Evolutionary conservation across 2,888 invertebrate species (phyloP).

Genomic region (Muschampia plurimacula): DNA sequence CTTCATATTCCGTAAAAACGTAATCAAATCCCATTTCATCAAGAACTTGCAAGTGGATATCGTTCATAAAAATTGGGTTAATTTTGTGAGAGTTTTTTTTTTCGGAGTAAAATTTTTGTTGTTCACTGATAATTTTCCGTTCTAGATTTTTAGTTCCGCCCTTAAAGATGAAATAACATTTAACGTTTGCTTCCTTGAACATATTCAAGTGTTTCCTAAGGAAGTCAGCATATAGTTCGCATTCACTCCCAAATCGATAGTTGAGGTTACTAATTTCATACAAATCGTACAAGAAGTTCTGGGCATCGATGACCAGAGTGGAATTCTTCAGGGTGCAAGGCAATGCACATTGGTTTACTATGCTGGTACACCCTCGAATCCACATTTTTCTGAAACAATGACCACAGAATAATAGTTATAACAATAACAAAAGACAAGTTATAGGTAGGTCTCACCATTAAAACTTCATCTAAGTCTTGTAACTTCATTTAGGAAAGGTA

Average conservation of each 20-base stretch:
- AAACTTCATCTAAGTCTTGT: too few species aligned
- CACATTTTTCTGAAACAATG: slow-evolving; percentile 41
- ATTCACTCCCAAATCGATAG: slow-evolving; percentile 54
- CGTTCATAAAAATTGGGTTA: slow-evolving; percentile 51
- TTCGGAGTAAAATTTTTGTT: slow-evolving; percentile 23
- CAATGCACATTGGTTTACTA: slow-evolving; percentile 20
- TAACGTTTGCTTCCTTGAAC: slow-evolving; percentile 55
- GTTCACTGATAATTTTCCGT: slow-evolving; percentile 15
- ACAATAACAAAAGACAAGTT: too few species aligned
- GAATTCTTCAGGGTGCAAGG: slow-evolving; percentile 47
- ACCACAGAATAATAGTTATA: neutral
- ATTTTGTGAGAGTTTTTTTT: slow-evolving; percentile 27
- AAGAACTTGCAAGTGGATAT: slow-evolving; percentile 52
- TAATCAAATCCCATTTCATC: slow-evolving; percentile 55
- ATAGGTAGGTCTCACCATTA: too few species aligned
- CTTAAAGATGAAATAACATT: slow-evolving; percentile 58
- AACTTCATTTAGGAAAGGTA: too few species aligned
- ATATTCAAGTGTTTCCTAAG: slow-evolving; percentile 45
- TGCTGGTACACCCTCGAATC: slow-evolving; percentile 33
- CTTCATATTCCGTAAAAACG: slow-evolving; percentile 51
- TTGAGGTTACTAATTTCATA: slow-evolving; percentile 49
- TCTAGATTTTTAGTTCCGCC: slow-evolving; percentile 49
- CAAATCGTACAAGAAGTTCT: slow-evolving; percentile 51
- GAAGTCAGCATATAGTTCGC: slow-evolving; percentile 51
- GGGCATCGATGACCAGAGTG: slow-evolving; percentile 58